A percentile compares a stretch with the other conserved stretches of the same genome.
These are phyloP conservation scores for Eurypyga helias DNA, from an alignment of 2,113 vertebrate species.

Conservation along the genomic window DNA sequence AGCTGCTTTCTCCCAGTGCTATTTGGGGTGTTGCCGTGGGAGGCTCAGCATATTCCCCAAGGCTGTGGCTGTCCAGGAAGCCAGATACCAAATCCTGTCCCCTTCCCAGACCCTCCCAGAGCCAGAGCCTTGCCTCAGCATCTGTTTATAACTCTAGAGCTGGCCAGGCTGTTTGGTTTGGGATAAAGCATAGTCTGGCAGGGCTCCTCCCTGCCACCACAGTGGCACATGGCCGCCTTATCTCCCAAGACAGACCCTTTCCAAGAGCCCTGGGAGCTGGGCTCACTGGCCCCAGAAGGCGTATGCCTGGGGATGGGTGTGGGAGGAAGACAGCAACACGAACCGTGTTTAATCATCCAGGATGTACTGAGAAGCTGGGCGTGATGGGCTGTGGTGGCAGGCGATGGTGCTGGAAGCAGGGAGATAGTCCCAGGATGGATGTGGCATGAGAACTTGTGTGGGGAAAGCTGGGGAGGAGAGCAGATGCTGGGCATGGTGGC, in stretches of 20 bases:
- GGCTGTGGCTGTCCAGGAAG: slow-evolving; percentile 53
- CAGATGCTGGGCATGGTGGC: not conserved
- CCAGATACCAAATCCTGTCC: slow-evolving; percentile 50
- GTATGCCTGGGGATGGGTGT: slow-evolving; percentile 25
- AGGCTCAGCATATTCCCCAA: slow-evolving; percentile 25
- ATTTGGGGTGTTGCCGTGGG: slow-evolving; percentile 26
- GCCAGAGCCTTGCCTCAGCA: slow-evolving; percentile 45
- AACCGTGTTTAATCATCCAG: slow-evolving; percentile 53
- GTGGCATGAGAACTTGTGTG: not conserved
- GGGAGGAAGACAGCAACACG: slow-evolving; percentile 46
- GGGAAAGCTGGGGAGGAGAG: not conserved
- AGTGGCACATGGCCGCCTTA: slow-evolving; percentile 33
- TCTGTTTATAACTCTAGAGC: slow-evolving; percentile 63
- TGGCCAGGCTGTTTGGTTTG: slow-evolving; percentile 65
- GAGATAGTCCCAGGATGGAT: not conserved
- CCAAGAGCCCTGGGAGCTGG: slow-evolving; percentile 30
- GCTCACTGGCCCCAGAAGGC: not conserved
- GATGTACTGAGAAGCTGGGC: slow-evolving; percentile 16
- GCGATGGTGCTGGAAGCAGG: not conserved
- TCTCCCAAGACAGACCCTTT: slow-evolving; percentile 37
- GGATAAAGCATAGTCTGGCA: slow-evolving; percentile 54
- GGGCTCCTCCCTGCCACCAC: slow-evolving; percentile 56
- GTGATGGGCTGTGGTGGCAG: not conserved
- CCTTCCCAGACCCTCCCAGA: slow-evolving; percentile 58
- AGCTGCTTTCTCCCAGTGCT: slow-evolving; percentile 3